Evolutionary conservation across 2,797 vertebrate species (phyloP).

Genomic region (Momotus momota): DNA sequence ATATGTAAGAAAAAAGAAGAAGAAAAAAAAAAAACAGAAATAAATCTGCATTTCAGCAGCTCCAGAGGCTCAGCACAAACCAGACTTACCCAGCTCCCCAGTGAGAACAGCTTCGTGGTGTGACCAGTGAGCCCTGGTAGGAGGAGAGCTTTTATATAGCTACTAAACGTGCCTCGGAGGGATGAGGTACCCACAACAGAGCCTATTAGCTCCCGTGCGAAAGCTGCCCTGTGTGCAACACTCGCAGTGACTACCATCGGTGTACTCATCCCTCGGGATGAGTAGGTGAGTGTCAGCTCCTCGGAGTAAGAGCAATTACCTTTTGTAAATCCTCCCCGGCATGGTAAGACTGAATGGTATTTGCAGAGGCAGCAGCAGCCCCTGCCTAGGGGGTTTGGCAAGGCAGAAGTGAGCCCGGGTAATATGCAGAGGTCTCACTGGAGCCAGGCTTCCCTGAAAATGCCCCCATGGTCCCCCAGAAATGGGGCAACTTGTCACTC

Average conservation of each 20-base stretch:
- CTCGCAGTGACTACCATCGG: not conserved
- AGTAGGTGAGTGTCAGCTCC: not conserved
- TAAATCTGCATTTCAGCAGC: not conserved
- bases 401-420: not conserved
- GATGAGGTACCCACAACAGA: not conserved
- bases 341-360: conserved; percentile 15
- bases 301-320: not conserved
- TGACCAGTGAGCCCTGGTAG: not conserved
- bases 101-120: not conserved
- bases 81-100: conserved; percentile 33
- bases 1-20: not conserved
- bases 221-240: not conserved
- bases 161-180: not conserved
- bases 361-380: not conserved
- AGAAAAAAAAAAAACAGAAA: not conserved
- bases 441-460: not conserved
- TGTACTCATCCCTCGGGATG: not conserved
- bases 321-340: not conserved
- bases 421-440: not conserved
- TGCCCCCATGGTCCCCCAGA: not conserved
- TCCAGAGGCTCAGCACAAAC: not conserved
- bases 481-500: not conserved
- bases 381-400: not conserved
- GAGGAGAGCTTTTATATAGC: conserved; percentile 29
- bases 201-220: not conserved